Base-by-base conservation (phyloP, 1,140 invertebrate species). In the Diplogasteroides magnus region DNA sequence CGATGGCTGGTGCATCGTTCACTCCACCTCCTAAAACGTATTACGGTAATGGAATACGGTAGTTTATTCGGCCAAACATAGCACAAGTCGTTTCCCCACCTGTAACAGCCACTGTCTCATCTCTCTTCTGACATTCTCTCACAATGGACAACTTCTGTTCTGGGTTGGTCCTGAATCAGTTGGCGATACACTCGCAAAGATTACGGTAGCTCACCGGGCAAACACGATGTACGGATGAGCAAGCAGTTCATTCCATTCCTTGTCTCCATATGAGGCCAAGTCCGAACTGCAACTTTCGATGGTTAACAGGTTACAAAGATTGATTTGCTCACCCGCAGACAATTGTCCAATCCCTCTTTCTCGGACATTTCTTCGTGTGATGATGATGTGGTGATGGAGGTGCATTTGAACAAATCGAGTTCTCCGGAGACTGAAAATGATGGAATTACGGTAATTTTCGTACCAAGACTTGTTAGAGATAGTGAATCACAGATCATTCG, bases 101-200 rank as follows among this genome's bases (percentile, higher is more conserved):
- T 61, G 90, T 91, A 0, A 90, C 89, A 2, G 90, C 89, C 13
- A 90, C 90, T 71, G 91, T 89, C 72, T 89, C 88, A n/a, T 89
- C 89, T 2, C 88, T 78, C 67, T 89, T 82, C 79, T 91, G 90
- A 77, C 88, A 90, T 56, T 89, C 89, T 83, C 91, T 90, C 0
- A 91, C 90, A 74, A 91, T 91, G n/a, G 89, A 86, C 1, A 91
- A 76, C 70, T 91, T 91, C 74, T 91, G 90, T 57, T 90, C 89
- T 0, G 90, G 90, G 0, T 90, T 90, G 0, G 90, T 91, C 31
- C 90, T 83, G 23, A n/a, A 72, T 31, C 6, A 48, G 19, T 48
- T 48, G 19, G 37, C 19, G 6, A 48, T 48, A 48, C 19, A n/a
- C 37, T 6, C 6, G 6, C 37, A 48, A 48, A 48, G 37, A 48